phyloP scores from a whole-genome alignment of 2,888 invertebrate genomes.

The Gerris lacustris region DNA sequence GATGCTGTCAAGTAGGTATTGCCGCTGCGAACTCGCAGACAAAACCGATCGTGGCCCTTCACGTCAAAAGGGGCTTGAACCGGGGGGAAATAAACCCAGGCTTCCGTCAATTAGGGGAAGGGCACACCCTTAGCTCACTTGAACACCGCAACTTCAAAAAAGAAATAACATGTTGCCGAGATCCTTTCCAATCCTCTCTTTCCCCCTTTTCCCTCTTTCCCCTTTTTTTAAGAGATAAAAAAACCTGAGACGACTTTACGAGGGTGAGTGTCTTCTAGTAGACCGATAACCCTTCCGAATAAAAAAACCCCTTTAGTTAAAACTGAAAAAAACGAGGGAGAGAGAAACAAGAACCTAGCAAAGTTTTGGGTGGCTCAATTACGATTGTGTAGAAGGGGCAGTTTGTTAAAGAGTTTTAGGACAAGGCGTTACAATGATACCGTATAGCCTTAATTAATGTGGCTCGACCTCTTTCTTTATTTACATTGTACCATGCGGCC shows the following conservation, averaged over 20 bases:
- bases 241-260: background rate
- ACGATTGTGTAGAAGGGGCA: background rate
- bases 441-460: background rate
- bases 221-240: background rate
- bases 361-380: background rate
- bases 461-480: background rate
- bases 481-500: background rate
- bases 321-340: too few relatives aligned
- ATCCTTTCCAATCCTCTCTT: background rate
- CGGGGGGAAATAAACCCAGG: background rate
- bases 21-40: too few relatives aligned
- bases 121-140: background rate
- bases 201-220: background rate
- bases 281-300: constrained; percentile 1
- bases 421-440: background rate
- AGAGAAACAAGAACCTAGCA: background rate
- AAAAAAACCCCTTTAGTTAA: background rate
- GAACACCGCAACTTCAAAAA: background rate
- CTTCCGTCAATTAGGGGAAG: constrained; percentile 1
- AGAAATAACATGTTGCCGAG: background rate
- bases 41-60: too few relatives aligned
- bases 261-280: background rate
- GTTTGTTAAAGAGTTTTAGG: background rate
- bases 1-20: too few relatives aligned
- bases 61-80: too few relatives aligned